phyloP scores from a whole-genome alignment of 2,888 invertebrate genomes.

The Mylabris sibirica region DNA sequence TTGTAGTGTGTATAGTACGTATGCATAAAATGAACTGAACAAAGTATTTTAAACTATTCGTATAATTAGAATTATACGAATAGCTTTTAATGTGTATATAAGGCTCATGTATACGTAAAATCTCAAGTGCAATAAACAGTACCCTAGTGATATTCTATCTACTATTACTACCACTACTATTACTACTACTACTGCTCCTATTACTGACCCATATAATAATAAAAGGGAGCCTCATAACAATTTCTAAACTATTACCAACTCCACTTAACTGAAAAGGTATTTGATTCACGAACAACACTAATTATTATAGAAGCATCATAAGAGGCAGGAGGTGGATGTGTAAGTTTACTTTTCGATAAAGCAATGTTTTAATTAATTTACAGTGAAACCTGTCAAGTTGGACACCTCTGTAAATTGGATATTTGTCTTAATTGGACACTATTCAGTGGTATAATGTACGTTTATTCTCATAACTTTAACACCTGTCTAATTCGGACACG shows the following conservation, averaged over 20 bases:
- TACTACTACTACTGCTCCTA: no score
- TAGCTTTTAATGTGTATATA: background rate
- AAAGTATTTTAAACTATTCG: background rate
- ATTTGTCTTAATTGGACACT: no score
- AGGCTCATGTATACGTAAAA: background rate
- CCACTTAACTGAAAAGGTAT: background rate
- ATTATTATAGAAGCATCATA: background rate
- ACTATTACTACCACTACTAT: background rate
- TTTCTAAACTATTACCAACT: slow-evolving; percentile 1
- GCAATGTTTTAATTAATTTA: no score
- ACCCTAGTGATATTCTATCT: background rate
- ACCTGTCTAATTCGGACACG: no score
- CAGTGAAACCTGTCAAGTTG: no score
- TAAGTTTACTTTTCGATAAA: background rate
- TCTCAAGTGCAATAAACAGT: background rate
- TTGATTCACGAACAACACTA: background rate
- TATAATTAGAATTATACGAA: background rate
- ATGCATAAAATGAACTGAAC: background rate
- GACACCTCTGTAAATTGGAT: no score
- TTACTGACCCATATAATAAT: background rate
- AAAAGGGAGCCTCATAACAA: background rate
- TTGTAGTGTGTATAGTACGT: background rate
- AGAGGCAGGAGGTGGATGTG: no score
- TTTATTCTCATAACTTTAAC: no score
- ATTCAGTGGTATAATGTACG: no score